phyloP scores from a whole-genome alignment of 2,797 vertebrate species.

The Manis pentadactyla region DNA sequence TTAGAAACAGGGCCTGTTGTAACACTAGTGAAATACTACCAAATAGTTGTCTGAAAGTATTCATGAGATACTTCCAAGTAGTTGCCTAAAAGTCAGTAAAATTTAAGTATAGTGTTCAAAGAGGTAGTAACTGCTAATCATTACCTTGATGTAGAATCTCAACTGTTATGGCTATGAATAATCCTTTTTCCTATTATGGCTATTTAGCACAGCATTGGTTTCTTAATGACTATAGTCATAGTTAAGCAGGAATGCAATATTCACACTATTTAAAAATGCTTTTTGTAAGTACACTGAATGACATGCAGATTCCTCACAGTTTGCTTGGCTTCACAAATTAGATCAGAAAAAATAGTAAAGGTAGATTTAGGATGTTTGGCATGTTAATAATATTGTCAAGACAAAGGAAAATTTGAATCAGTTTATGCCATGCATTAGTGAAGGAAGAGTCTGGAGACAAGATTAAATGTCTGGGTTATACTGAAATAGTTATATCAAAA shows the following conservation, averaged over 20 bases:
- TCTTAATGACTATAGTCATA: background rate
- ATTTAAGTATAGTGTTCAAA: constrained; percentile 41
- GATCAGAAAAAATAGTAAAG: background rate
- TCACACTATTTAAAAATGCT: background rate
- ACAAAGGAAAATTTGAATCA: background rate
- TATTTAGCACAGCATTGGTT: background rate
- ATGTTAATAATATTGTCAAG: background rate
- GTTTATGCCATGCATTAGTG: background rate
- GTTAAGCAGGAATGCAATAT: background rate
- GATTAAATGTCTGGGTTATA: background rate
- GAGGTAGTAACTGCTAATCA: constrained; percentile 1
- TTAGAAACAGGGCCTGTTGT: background rate
- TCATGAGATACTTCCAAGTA: background rate
- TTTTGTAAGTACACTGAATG: background rate
- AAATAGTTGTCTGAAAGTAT: background rate
- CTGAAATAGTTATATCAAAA: background rate
- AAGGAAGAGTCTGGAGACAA: background rate
- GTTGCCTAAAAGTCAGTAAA: background rate
- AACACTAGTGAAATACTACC: background rate
- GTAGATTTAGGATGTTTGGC: background rate
- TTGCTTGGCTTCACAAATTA: background rate
- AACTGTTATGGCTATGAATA: background rate
- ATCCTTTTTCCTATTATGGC: background rate
- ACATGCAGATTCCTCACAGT: background rate
- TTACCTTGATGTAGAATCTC: constrained; percentile 43